Conservation (phyloP, 2,888 invertebrate species). For the Drosophila borborema region DNA sequence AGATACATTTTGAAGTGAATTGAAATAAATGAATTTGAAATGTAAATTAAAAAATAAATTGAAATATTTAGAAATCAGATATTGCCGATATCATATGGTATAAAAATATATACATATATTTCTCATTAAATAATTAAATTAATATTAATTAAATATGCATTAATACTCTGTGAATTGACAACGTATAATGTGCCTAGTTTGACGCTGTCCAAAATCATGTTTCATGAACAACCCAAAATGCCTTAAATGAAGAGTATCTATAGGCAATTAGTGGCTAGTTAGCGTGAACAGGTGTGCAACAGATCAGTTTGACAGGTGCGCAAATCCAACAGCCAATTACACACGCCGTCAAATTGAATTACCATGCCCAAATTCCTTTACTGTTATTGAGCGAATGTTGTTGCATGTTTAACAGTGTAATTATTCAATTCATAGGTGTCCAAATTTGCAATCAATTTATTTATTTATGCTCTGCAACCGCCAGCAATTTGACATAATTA, state of each 20-base stretch:
- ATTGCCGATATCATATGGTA: no score
- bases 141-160: not conserved
- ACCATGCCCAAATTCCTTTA: conserved; percentile 17
- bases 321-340: conserved; percentile 50
- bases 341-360: conserved; percentile 45
- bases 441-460: conserved; percentile 24
- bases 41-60: no score
- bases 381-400: not conserved
- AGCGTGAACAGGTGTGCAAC: not conserved
- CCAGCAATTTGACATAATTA: conserved; percentile 23
- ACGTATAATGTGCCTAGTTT: not conserved
- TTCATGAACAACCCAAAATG: no score
- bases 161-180: not conserved
- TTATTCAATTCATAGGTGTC: conserved; percentile 8
- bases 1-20: not conserved
- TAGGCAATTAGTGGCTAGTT: conserved; percentile 2
- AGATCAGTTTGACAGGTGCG: conserved; percentile 24
- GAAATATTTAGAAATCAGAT: not conserved
- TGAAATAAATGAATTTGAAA: no score
- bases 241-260: not conserved
- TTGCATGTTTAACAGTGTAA: conserved; percentile 26
- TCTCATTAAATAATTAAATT: not conserved
- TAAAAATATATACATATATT: no score
- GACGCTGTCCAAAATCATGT: not conserved
- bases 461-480: conserved; percentile 5